Base-by-base conservation (phyloP, 2,113 vertebrate species). In the Oxyruncus cristatus region DNA sequence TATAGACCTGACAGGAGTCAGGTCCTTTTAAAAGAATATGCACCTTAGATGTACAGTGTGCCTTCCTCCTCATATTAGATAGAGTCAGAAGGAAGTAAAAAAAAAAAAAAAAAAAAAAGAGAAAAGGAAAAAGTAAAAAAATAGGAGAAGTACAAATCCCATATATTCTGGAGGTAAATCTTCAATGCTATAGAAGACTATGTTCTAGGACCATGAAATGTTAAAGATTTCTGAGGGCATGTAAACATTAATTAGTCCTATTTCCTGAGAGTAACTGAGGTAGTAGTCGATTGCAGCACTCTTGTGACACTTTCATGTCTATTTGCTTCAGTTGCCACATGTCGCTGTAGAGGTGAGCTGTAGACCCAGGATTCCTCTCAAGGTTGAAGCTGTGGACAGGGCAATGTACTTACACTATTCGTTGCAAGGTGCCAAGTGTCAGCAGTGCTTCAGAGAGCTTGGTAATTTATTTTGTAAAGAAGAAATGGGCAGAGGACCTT, bases 391-490 rank as follows among this genome's bases (percentile, higher is more conserved):
- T 5, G 5, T 59, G 50, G 37, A 71, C 33, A 23, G 46, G 42
- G 50, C 27, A 88, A 83, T 70, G 30, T 84, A 37, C 71, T 88
- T 88, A 55, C 2, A 6, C 11, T 52, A 11, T 80, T 88, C 3
- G 0, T 37, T 88, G 59, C 30, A 84, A 33, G 46, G 46, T 91
- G 72, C 50, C 85, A 88, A 84, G 59, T 39, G 84, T 71, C 83
- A 93, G 42, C 59, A 35, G 26, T 88, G 83, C 79, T 93, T 90
- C 91, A 80, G 32, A 90, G 53, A 83, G 16, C 50, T 93, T 53
- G 33, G 18, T 85, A 86, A 90, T 86, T 80, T 90, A 53, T 55
- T 93, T 93, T 73, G 23, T 80, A 81, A 73, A 84, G 72, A 79
- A 70, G 37, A 86, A 90, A 67, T 20, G 32, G n/a, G 66, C 42